Evolutionary conservation across 2,888 invertebrate species (phyloP), one percentile per base, ranked within the genome.

Genomic region (Cheilosia variabilis): DNA sequence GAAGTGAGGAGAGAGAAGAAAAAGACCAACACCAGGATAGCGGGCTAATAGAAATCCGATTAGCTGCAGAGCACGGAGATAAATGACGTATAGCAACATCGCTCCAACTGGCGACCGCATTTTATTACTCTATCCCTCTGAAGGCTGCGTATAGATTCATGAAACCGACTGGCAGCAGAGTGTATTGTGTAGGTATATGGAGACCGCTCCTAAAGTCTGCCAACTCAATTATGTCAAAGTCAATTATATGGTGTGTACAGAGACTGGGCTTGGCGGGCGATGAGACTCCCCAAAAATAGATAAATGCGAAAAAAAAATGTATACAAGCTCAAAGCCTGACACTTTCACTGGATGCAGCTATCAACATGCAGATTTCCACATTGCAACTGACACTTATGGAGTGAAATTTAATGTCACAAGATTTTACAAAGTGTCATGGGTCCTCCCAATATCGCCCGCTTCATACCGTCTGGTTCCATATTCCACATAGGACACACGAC

Each of bases 201-300:
- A 72, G 17, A 43, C 63, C 47, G 76, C 52, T 72, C 62, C 72
- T 69, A 78, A 83, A 78, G 83, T 78, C 77, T 80, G 65, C 60
- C 68, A 84, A 80, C 75, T 84, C 84, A 79, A 84, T 84, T 84
- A 84, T 84, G 84, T 84, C 84, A 84, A 80, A 84, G 84, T 84
- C 84, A 84, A 84, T 84, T 84, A 84, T 80, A 84, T 66, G 75
- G 73, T 57, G 57, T 71, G 55, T 37, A 4, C 65, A 71, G 71
- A 71, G 80, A 71, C 79, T 79, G 79, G 69, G 50, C 52, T 72
- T 57, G 66, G 43, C 68, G 13, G 13, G 41, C 17, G 24, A 45
- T 45, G 66, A 60, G 43, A 53, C 19, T 58, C 17, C 57, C 58
- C 19, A 22, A 66, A 65, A 78, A 65, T 65, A 58, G 47, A 41